A percentile compares a stretch with the other conserved stretches of the same genome.
phyloP scores from a whole-genome alignment of 2,888 invertebrate genomes.

The Drosophila recens region DNA sequence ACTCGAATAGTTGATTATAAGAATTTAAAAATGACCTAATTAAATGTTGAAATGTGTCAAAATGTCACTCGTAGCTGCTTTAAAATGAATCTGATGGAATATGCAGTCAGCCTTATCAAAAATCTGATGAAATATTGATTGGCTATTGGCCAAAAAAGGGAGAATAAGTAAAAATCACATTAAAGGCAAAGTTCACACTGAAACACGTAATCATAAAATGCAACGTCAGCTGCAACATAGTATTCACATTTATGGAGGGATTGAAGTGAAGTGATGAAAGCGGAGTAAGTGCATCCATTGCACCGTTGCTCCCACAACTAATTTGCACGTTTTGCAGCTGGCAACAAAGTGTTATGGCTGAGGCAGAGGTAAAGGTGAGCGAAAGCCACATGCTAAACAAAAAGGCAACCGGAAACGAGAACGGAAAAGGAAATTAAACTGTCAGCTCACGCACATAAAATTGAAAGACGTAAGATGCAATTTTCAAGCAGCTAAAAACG shows the following conservation, averaged over 20 bases:
- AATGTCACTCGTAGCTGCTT: neutral
- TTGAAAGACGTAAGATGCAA: conserved; percentile 17
- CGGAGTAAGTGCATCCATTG: conserved; percentile 14
- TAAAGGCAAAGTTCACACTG: neutral
- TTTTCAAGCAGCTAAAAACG: neutral
- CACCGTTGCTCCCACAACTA: conserved; percentile 47
- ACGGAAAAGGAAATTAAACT: conserved; percentile 28
- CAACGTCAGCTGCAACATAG: conserved; percentile 54
- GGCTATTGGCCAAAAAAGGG: conserved; percentile 4
- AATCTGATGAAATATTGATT: conserved; percentile 12
- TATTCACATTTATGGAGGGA: conserved; percentile 23
- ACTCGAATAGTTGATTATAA: neutral
- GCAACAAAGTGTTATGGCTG: conserved; percentile 44
- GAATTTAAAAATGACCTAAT: neutral
- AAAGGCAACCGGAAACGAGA: conserved; percentile 32
- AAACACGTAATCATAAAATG: conserved; percentile 24
- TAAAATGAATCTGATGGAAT: neutral
- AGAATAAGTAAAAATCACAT: neutral
- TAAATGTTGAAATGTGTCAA: neutral
- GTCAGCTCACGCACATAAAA: conserved; percentile 21
- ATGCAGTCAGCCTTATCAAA: conserved; percentile 3
- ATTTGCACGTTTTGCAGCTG: conserved; percentile 60
- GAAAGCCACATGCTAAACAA: conserved; percentile 24
- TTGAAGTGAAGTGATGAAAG: conserved; percentile 11
- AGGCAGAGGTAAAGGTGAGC: neutral